Base-by-base conservation (phyloP, 2,888 invertebrate species). In the Ochlodes sylvanus region DNA sequence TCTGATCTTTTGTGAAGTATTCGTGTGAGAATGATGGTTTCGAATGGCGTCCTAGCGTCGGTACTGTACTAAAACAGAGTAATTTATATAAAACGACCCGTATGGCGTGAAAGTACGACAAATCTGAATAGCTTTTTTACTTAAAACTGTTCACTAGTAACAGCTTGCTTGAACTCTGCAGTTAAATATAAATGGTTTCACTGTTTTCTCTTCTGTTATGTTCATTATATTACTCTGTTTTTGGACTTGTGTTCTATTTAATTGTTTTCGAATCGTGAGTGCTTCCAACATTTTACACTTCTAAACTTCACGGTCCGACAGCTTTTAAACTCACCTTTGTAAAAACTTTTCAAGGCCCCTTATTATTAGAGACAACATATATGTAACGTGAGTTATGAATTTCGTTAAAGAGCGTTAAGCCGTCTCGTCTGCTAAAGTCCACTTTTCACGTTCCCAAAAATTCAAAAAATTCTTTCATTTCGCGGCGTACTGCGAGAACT, bases 401-500 rank as follows among this genome's bases (percentile, higher is more conserved):
- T 63, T 63, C 63, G 42, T 55, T 55, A 63, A 44, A 63, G 21
- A 21, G 54, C 41, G 50, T 52, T 34, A 63, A 50, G 27, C 38
- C 34, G 38, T 15, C 42, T 42, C 63, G 21, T 54, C 52, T 63
- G 42, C 55, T 63, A 50, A 50, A 34, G 17, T 58, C 50, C 58
- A 52, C 58, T 15, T 41, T 50, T 50, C 58, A 58, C 38, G 47
- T 41, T 58, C 15, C 19, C 57, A 50, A 65, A 65, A 65, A 52
- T 21, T 65, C 57, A 19, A 58, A 50, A 21, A 4, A 12, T 65
- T 65, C 41, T 50, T 38, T 19, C 64, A 57, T 64, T 50, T 6
- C 52, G 52, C 58, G 27, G 65, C 65, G 21, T 58, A 52, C 58
- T 65, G 65, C 52, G 21, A 58, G 41, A 63, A 63, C 63, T 55